These are phyloP conservation scores for Lagria hirta DNA, from an alignment of 2,888 invertebrate genomes.

Conservation along the genomic window DNA sequence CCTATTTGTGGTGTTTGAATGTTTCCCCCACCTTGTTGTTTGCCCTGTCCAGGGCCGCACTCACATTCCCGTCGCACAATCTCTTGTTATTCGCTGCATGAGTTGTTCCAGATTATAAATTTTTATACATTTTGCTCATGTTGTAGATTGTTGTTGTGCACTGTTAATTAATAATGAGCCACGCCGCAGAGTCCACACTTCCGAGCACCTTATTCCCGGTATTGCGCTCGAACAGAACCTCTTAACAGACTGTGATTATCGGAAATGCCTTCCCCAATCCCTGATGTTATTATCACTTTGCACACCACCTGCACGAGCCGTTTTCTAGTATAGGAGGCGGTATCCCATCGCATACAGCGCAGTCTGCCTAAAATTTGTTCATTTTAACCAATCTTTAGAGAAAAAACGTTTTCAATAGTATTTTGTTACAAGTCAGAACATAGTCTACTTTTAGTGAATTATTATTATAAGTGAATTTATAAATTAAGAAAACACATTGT, in stretches of 20 bases:
- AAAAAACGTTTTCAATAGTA: too few relatives aligned
- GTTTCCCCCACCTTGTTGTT: conserved; percentile 30
- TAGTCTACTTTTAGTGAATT: too few relatives aligned
- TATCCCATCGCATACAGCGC: too few relatives aligned
- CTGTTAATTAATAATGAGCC: conserved; percentile 48
- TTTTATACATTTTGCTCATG: conserved; percentile 54
- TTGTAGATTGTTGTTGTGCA: conserved; percentile 52
- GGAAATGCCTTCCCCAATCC: conserved; percentile 56
- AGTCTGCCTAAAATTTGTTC: too few relatives aligned
- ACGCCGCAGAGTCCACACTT: conserved; percentile 51
- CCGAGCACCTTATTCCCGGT: conserved; percentile 43
- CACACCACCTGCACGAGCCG: conserved; percentile 29
- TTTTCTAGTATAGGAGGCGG: too few relatives aligned
- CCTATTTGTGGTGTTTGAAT: too few relatives aligned
- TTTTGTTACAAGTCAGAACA: too few relatives aligned
- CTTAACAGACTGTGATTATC: conserved; percentile 58
- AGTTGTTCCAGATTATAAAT: conserved; percentile 49
- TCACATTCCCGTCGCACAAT: conserved; percentile 48
- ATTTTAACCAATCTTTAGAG: too few relatives aligned
- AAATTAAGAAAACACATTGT: too few relatives aligned
- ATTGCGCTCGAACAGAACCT: conserved; percentile 49
- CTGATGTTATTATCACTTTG: conserved; percentile 41
- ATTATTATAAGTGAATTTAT: too few relatives aligned
- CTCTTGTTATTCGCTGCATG: conserved; percentile 49
- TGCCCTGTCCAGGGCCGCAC: conserved; percentile 32